Evolutionary conservation across 2,113 vertebrate genomes (phyloP), one percentile per base, ranked within the genome.

Genomic region (Odocoileus virginianus): DNA sequence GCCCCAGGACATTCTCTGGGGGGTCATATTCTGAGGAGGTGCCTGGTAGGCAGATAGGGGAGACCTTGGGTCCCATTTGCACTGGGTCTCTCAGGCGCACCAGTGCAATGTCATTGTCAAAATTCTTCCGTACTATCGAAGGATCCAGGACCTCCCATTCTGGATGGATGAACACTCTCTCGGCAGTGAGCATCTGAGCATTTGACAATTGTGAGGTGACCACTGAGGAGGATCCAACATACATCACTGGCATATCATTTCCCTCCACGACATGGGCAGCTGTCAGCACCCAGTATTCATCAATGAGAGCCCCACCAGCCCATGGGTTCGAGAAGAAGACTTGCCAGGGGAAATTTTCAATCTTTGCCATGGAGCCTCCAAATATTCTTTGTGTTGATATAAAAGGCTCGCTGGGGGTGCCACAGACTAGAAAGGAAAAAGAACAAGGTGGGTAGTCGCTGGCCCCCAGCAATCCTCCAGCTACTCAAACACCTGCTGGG

Each of bases 211-310:
- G 4, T 0, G 50, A 50, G 16, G 0, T 33, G 0, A 6, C 28
- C 50, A 98, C 64, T 0, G 30, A 3, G 9, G 95, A 95, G 5
- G 97, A 81, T 2, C 99, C 99, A n/a, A 95, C 98, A 1, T 98
- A 99, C 98, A 99, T 98, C 0, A 3, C 2, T 2, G 98, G 98
- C 1, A 67, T 79, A 0, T 30, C 17, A 0, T 52, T 64, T 7
- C 3, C 92, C 0, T 99, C 98, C 93, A 99, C 88, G 0, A 99
- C 98, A 0, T 99, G 99, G 30, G 99, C 99, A 11, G 99, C 99
- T 2, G 99, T 99, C 96, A 99, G 96, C 21, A 99, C 98, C 99
- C 99, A 99, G n/a, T 96, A 95, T 23, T 99, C 99, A 1, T 98
- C 98, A 28, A 99, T 98, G 30, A 99, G 99, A 5, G 98, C 99